Conservation (phyloP, 1,140 invertebrate species). For the Alviniconcha marisindica region DNA sequence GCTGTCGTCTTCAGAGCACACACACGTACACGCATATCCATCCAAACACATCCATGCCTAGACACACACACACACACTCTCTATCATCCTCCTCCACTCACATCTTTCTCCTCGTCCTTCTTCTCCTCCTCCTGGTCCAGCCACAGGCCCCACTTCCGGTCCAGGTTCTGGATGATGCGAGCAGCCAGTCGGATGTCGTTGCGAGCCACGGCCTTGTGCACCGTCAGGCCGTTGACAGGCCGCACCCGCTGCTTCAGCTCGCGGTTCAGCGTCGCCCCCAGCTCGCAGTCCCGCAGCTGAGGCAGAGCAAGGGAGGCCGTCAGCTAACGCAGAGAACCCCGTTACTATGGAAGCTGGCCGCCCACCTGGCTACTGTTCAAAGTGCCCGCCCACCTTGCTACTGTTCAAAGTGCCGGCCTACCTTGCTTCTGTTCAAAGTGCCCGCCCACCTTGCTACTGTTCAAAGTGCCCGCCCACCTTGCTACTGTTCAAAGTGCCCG, state of each 20-base stretch:
- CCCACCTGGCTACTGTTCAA: no score
- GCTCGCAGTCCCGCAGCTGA: constrained; percentile 92
- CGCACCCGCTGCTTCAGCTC: constrained; percentile 95
- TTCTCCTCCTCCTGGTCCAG: constrained; percentile 77
- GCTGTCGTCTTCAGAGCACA: background rate
- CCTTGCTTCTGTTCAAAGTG: no score
- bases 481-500: no score
- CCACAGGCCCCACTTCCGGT: constrained; percentile 91
- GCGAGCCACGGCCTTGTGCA: constrained; percentile 90
- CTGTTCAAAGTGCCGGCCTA: no score
- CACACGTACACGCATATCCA: background rate
- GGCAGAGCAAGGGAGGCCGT: constrained; percentile 14
- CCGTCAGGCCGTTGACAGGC: constrained; percentile 93
- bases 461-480: no score
- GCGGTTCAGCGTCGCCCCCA: constrained; percentile 95
- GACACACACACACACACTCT: no score
- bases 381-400: no score
- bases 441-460: no score
- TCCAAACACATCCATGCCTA: no score
- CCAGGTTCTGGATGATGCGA: constrained; percentile 96
- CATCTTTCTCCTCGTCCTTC: constrained; percentile 70
- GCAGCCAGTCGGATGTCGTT: constrained; percentile 96
- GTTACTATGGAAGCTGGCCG: no score
- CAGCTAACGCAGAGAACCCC: no score
- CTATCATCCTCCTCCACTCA: background rate